Evolutionary conservation across 23 tunicate species (phyloP).

Genomic region (Clavelina lepadiformis): DNA sequence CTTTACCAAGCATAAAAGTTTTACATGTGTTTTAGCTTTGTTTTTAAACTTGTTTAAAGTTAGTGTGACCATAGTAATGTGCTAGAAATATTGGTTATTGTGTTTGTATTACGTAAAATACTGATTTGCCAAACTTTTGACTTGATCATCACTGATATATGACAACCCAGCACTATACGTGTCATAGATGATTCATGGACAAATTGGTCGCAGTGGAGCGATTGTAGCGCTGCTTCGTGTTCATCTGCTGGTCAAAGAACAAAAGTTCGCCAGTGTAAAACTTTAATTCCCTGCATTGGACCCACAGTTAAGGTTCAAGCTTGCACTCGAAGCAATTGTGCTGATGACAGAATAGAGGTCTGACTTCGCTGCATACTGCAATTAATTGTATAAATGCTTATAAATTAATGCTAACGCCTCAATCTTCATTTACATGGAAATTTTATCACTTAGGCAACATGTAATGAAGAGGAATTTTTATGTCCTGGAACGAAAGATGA

Average conservation of each 20-base stretch:
- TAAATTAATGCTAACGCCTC: not conserved
- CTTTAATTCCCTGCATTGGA: conserved; percentile 29
- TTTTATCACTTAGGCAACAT: not conserved
- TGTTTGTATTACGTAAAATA: too few relatives aligned
- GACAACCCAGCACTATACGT: too few relatives aligned
- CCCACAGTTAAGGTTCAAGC: conserved; percentile 17
- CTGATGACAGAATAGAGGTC: not conserved
- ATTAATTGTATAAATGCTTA: not conserved
- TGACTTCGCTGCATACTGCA: too few relatives aligned
- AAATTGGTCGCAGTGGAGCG: conserved; percentile 45
- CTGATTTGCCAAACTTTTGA: too few relatives aligned
- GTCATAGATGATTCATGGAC: conserved; percentile 45
- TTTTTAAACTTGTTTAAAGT: too few relatives aligned
- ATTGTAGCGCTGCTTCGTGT: conserved; percentile 48
- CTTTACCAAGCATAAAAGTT: too few relatives aligned
- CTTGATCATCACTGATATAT: too few relatives aligned
- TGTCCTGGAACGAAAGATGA: conserved; percentile 13
- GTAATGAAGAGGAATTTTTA: not conserved
- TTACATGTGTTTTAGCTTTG: too few relatives aligned
- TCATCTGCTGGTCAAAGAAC: conserved; percentile 25
- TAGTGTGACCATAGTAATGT: too few relatives aligned
- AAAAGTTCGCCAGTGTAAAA: conserved; percentile 30
- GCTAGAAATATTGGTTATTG: too few relatives aligned
- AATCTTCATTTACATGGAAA: not conserved
- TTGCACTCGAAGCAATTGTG: conserved; percentile 14